Percentiles rank a stretch among this genome's conserved stretches.
These are phyloP conservation scores for Rhombomys opimus DNA, from an alignment of 2,113 vertebrate species.

Conservation along the genomic window DNA sequence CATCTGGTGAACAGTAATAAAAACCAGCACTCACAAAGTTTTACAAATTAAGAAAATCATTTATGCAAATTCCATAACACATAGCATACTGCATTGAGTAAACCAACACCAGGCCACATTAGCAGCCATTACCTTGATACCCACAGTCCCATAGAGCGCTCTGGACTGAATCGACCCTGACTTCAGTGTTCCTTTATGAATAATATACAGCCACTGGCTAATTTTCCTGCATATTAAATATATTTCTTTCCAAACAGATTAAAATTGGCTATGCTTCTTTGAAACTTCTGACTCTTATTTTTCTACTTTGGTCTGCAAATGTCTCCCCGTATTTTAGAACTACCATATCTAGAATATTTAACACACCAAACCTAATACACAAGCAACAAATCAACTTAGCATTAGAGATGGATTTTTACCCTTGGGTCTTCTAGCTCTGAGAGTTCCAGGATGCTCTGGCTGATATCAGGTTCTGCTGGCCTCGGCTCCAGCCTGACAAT, in stretches of 20 bases:
- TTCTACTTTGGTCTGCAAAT: background rate
- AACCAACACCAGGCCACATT: background rate
- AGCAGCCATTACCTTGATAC: fast-evolving
- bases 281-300: background rate
- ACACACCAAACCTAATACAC: conserved; percentile 4
- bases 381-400: conserved; percentile 37
- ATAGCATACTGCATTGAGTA: background rate
- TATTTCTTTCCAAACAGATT: background rate
- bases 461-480: background rate
- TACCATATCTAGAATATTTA: conserved; percentile 34
- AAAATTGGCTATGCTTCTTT: conserved; percentile 16
- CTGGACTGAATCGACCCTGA: background rate
- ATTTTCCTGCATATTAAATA: background rate
- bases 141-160: fast-evolving
- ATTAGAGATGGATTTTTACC: conserved; percentile 1
- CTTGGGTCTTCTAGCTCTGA: conserved; percentile 7
- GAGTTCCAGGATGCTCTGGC: background rate
- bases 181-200: background rate
- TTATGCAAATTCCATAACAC: background rate
- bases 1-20: background rate
- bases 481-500: background rate
- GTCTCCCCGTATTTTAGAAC: conserved; percentile 4
- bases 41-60: background rate
- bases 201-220: background rate
- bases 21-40: background rate